Conservation (phyloP, 2,797 vertebrate genomes). For the Nannoperca obscura region DNA sequence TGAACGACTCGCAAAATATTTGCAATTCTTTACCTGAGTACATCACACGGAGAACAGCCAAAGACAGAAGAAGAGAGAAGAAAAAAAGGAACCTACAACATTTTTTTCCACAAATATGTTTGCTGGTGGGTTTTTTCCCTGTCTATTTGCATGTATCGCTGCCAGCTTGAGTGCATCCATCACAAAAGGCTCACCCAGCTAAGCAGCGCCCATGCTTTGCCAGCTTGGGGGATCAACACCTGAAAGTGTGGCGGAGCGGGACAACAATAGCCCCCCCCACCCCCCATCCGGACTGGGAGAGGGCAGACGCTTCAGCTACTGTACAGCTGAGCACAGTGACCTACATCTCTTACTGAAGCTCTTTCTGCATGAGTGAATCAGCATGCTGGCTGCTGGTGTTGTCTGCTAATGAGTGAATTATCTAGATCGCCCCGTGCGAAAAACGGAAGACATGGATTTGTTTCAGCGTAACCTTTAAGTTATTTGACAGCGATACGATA, state of each 20-base stretch:
- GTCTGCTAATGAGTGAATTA: constrained; percentile 46
- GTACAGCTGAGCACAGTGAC: constrained; percentile 73
- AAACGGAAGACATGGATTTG: neutral
- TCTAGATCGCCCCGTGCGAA: neutral
- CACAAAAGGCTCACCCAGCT: constrained; percentile 28
- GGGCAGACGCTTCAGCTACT: constrained; percentile 41
- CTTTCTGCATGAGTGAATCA: constrained; percentile 62
- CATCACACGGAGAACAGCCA: neutral
- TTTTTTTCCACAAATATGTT: neutral
- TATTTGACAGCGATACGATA: neutral
- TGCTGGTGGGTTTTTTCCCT: neutral
- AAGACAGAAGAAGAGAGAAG: constrained; percentile 6
- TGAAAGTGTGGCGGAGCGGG: constrained; percentile 37
- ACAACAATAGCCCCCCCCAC: constrained; percentile 65
- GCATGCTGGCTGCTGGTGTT: constrained; percentile 38
- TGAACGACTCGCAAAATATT: neutral
- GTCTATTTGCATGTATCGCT: neutral
- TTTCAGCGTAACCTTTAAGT: neutral
- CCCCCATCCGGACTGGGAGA: constrained; percentile 18
- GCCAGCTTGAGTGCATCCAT: constrained; percentile 8
- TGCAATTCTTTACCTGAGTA: neutral
- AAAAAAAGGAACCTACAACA: constrained; percentile 8
- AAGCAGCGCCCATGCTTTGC: constrained; percentile 25
- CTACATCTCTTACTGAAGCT: constrained; percentile 66
- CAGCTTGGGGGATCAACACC: constrained; percentile 71